Evolutionary conservation across 2,888 invertebrate species (phyloP).

Genomic region (Zonitis immaculata): DNA sequence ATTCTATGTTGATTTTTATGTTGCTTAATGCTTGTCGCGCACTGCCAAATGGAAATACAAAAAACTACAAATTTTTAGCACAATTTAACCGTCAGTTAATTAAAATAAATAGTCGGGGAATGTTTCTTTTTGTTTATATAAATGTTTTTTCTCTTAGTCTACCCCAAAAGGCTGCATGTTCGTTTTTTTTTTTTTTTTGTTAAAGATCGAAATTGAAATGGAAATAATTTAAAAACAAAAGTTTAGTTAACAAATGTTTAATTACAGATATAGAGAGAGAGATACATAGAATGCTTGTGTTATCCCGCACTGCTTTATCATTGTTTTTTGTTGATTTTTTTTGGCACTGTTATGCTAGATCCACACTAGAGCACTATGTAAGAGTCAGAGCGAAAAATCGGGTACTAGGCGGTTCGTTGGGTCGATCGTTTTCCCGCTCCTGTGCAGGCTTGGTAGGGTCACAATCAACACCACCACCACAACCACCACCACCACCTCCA

Average conservation of each 20-base stretch:
- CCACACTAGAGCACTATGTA: constrained; percentile 52
- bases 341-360: constrained; percentile 46
- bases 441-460: constrained; percentile 55
- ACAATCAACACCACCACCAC: constrained; percentile 34
- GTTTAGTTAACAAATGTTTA: too few relatives aligned
- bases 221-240: not conserved
- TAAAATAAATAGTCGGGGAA: too few relatives aligned
- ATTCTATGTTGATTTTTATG: constrained; percentile 44
- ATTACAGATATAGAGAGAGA: too few relatives aligned
- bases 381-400: constrained; percentile 60
- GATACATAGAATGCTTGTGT: constrained; percentile 46
- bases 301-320: constrained; percentile 40
- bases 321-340: constrained; percentile 44
- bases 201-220: not conserved
- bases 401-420: constrained; percentile 61
- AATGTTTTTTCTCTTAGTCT: not conserved
- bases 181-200: not conserved
- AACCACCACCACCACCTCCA: constrained; percentile 19
- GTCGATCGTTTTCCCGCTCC: constrained; percentile 61
- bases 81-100: too few relatives aligned
- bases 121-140: not conserved
- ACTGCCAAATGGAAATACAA: too few relatives aligned
- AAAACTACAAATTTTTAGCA: too few relatives aligned
- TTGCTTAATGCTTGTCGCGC: constrained; percentile 42
- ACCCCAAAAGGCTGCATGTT: not conserved